Percentiles rank a stretch among this genome's conserved stretches.
Evolutionary conservation across 2,113 vertebrate species (phyloP).

Genomic region (Crotalus horridus): DNA sequence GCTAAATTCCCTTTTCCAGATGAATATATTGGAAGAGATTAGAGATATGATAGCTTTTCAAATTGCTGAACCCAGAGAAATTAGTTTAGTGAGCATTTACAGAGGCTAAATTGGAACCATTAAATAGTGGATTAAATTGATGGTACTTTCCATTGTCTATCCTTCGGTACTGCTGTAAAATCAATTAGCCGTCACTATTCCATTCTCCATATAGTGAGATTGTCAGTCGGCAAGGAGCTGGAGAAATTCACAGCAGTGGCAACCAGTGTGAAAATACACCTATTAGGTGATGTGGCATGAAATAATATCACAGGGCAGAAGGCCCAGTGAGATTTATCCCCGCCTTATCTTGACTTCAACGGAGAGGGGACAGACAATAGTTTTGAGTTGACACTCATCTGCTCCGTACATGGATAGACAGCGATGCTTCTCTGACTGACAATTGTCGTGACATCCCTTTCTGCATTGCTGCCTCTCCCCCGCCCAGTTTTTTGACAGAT

Average conservation of each 20-base stretch:
- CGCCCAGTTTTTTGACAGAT: neutral
- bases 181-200: constrained; percentile 99
- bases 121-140: constrained; percentile 99
- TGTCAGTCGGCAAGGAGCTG: constrained; percentile 88
- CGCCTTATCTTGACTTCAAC: constrained; percentile 72
- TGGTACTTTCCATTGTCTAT: constrained; percentile 99
- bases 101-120: constrained; percentile 99
- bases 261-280: constrained; percentile 71
- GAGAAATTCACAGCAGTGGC: constrained; percentile 82
- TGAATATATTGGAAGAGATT: constrained; percentile 99
- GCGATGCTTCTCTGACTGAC: constrained; percentile 61
- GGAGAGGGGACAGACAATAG: constrained; percentile 72
- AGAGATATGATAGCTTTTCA: constrained; percentile 99
- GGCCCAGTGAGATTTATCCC: constrained; percentile 68
- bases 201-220: constrained; percentile 97
- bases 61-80: constrained; percentile 99
- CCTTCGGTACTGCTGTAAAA: constrained; percentile 99
- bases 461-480: neutral
- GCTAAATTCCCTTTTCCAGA: constrained; percentile 99
- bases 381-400: constrained; percentile 71
- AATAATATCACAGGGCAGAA: constrained; percentile 66
- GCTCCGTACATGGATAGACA: constrained; percentile 56
- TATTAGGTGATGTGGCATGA: constrained; percentile 70
- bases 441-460: constrained; percentile 57
- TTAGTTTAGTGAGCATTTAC: constrained; percentile 99